phyloP scores from a whole-genome alignment of 2,797 vertebrate genomes.

The Schizothorax lantsangensis region DNA sequence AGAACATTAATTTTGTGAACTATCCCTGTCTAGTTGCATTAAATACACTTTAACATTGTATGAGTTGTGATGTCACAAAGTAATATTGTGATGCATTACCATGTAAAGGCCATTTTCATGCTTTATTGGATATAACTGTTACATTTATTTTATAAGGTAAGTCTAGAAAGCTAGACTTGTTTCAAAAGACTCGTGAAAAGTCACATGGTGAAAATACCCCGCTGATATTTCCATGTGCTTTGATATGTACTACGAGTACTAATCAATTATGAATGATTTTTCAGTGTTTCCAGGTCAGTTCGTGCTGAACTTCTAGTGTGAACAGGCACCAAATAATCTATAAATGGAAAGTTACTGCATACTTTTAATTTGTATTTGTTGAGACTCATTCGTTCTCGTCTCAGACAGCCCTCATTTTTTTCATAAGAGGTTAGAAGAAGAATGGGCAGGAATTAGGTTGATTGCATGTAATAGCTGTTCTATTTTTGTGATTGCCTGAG shows the following conservation, averaged over 20 bases:
- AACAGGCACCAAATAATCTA: constrained; percentile 12
- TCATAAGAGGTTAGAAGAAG: neutral
- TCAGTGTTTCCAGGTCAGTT: constrained; percentile 49
- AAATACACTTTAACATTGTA: neutral
- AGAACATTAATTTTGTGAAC: no score
- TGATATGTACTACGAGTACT: constrained; percentile 1
- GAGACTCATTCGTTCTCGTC: neutral
- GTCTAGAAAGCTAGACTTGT: neutral
- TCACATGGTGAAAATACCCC: neutral
- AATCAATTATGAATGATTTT: constrained; percentile 45
- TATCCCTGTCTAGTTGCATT: neutral
- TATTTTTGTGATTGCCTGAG: neutral
- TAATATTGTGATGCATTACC: neutral
- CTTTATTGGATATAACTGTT: constrained; percentile 14
- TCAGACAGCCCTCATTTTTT: neutral
- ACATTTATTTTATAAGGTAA: neutral
- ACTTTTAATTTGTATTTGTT: neutral
- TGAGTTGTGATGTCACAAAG: neutral
- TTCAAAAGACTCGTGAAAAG: neutral
- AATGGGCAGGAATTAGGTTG: neutral
- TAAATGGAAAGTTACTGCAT: constrained; percentile 30
- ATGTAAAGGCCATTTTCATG: neutral
- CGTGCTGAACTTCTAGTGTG: constrained; percentile 15
- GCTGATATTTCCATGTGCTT: constrained; percentile 25
- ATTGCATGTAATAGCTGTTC: constrained; percentile 2